A percentile compares a stretch with the other conserved stretches of the same genome.
These are phyloP conservation scores for Eumacrocentrus americanus DNA, from an alignment of 2,888 invertebrate species.

Conservation along the genomic window DNA sequence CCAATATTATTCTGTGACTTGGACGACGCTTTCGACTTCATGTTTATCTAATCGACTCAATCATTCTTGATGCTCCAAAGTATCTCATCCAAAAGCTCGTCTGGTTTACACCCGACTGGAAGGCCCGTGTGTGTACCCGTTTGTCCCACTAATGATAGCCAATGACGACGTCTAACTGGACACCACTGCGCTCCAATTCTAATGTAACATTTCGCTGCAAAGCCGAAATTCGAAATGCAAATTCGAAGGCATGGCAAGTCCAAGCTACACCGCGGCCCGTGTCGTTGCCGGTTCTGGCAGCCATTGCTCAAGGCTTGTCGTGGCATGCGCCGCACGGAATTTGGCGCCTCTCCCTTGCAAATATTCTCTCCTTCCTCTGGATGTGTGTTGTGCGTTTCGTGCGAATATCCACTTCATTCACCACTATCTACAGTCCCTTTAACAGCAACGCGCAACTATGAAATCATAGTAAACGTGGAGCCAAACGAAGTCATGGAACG, in stretches of 20 bases:
- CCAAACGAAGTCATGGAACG: too few species aligned
- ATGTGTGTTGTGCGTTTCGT: too few species aligned
- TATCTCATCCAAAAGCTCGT: not conserved
- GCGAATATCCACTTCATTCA: too few species aligned
- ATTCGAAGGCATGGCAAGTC: not conserved
- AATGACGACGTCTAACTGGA: too few species aligned
- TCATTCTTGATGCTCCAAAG: not conserved
- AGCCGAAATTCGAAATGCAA: not conserved
- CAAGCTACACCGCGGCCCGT: not conserved
- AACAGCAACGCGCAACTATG: too few species aligned
- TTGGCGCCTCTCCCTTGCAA: constrained; percentile 1
- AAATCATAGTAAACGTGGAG: too few species aligned
- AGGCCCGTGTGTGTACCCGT: too few species aligned
- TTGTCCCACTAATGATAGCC: too few species aligned
- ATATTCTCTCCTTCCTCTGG: not conserved
- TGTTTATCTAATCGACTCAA: constrained; percentile 15
- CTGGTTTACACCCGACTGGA: too few species aligned
- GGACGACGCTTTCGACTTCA: constrained; percentile 41
- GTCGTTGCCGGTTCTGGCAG: constrained; percentile 22
- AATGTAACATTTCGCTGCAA: not conserved
- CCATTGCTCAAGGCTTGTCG: constrained; percentile 15
- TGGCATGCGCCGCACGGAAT: not conserved
- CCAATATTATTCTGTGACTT: constrained; percentile 20
- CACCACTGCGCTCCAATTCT: not conserved
- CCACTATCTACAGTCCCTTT: too few species aligned